phyloP scores from a whole-genome alignment of 2,888 invertebrate genomes.

The Chalcis sispes region DNA sequence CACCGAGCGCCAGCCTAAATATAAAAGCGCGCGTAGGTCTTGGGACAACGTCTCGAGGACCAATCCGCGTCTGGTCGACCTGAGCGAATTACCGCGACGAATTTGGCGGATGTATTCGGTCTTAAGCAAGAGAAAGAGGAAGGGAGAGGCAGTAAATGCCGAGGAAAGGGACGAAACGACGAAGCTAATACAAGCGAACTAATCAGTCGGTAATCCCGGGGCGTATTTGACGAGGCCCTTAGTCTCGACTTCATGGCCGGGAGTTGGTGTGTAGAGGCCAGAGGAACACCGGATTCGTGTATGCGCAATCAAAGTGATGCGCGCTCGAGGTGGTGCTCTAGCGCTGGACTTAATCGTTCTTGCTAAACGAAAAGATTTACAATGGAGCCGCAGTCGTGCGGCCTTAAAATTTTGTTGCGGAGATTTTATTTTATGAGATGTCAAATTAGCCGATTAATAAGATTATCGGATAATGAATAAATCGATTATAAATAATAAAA shows the following conservation, averaged over 20 bases:
- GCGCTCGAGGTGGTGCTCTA: constrained; percentile 21
- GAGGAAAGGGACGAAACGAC: too few relatives aligned
- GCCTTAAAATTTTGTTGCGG: too few relatives aligned
- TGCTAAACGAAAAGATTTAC: constrained; percentile 12
- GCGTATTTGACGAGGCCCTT: constrained; percentile 29
- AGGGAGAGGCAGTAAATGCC: too few relatives aligned
- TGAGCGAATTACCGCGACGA: constrained; percentile 32
- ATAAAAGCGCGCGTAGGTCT: constrained; percentile 18
- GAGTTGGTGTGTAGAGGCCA: too few relatives aligned
- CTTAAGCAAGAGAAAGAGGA: not conserved
- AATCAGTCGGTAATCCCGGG: constrained; percentile 50
- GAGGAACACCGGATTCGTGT: not conserved
- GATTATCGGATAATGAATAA: too few relatives aligned
- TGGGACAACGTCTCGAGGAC: constrained; percentile 14
- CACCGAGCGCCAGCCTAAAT: constrained; percentile 28
- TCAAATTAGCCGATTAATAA: too few relatives aligned
- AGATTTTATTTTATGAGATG: too few relatives aligned
- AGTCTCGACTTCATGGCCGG: not conserved
- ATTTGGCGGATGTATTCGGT: constrained; percentile 22
- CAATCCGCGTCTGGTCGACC: constrained; percentile 23
- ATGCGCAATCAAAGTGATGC: constrained; percentile 36
- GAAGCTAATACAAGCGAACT: constrained; percentile 23
- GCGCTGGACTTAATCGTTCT: constrained; percentile 15
- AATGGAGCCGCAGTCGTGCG: not conserved
- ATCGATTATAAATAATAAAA: too few relatives aligned